Percentiles rank a stretch among this genome's conserved stretches.
Evolutionary conservation across 2,113 vertebrate genomes (phyloP).

Genomic region (Oncorhynchus clarkii): DNA sequence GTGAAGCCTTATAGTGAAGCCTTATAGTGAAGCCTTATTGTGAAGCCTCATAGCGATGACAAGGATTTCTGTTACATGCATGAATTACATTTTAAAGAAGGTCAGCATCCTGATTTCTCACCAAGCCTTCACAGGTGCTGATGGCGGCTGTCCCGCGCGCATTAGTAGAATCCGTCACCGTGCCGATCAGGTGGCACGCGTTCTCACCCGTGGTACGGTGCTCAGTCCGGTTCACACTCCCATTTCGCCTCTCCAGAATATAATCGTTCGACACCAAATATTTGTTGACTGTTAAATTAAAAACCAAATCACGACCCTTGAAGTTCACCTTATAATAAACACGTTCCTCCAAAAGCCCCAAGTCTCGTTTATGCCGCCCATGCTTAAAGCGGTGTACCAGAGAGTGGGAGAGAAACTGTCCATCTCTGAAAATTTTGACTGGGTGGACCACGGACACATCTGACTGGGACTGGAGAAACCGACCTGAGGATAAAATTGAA

Average conservation of each 20-base stretch:
- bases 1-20: too few relatives aligned
- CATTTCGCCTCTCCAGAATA: conserved; percentile 80
- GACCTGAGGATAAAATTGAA: conserved; percentile 56
- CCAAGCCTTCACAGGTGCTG: conserved; percentile 89
- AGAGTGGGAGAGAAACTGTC: conserved; percentile 82
- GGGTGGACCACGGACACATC: conserved; percentile 82
- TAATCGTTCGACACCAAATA: conserved; percentile 82
- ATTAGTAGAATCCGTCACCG: conserved; percentile 54
- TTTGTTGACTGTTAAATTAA: conserved; percentile 82
- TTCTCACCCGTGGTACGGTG: conserved; percentile 40
- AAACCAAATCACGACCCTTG: conserved; percentile 74
- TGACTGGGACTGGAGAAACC: conserved; percentile 68
- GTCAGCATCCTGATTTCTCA: conserved; percentile 66
- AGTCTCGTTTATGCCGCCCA: conserved; percentile 73
- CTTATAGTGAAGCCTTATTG: too few relatives aligned
- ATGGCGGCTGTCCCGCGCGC: conserved; percentile 77
- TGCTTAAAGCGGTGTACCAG: conserved; percentile 69
- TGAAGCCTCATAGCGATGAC: neutral
- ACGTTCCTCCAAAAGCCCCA: conserved; percentile 43
- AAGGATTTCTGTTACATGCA: neutral
- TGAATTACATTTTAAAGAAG: neutral
- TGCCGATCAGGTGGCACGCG: conserved; percentile 84
- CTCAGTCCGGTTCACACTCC: conserved; percentile 69
- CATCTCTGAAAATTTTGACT: conserved; percentile 74
- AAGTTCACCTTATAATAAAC: conserved; percentile 84